Conservation (phyloP, 1,140 invertebrate genomes). For the Pseudomyrmex pallidus region DNA sequence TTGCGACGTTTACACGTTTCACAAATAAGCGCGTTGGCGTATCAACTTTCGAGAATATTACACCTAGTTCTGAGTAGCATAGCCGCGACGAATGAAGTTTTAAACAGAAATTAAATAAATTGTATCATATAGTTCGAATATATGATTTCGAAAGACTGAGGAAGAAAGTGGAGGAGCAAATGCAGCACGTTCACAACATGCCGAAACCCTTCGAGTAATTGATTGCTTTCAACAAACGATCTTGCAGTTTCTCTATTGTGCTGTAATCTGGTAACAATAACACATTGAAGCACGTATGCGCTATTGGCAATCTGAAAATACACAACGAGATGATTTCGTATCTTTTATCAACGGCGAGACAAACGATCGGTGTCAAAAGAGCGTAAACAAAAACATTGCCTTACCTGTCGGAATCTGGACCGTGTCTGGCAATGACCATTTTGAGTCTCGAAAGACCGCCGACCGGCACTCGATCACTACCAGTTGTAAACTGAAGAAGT, state of each 20-base stretch:
- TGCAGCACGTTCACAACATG: slow-evolving; percentile 88
- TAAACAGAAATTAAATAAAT: slow-evolving; percentile 18
- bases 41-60: slow-evolving; percentile 30
- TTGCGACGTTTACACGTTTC: slow-evolving; percentile 5
- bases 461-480: slow-evolving; percentile 97
- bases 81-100: slow-evolving; percentile 11
- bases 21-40: slow-evolving; percentile 29
- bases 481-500: slow-evolving; percentile 96
- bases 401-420: slow-evolving; percentile 90
- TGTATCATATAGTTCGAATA: slow-evolving; percentile 62
- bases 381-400: too few relatives aligned
- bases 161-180: slow-evolving; percentile 59
- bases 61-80: slow-evolving; percentile 49
- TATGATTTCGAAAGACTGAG: slow-evolving; percentile 68
- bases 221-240: slow-evolving; percentile 96
- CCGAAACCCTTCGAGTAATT: slow-evolving; percentile 95
- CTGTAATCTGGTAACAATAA: slow-evolving; percentile 96
- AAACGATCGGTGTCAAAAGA: background rate
- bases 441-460: slow-evolving; percentile 95
- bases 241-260: slow-evolving; percentile 92
- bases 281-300: slow-evolving; percentile 98
- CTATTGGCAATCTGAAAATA: slow-evolving; percentile 89
- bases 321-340: slow-evolving; percentile 9
- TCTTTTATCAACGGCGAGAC: background rate
- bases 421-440: slow-evolving; percentile 92